Evolutionary conservation across 2,797 vertebrate genomes (phyloP), one percentile per base, ranked within the genome.

Genomic region (Peromyscus aztecus): DNA sequence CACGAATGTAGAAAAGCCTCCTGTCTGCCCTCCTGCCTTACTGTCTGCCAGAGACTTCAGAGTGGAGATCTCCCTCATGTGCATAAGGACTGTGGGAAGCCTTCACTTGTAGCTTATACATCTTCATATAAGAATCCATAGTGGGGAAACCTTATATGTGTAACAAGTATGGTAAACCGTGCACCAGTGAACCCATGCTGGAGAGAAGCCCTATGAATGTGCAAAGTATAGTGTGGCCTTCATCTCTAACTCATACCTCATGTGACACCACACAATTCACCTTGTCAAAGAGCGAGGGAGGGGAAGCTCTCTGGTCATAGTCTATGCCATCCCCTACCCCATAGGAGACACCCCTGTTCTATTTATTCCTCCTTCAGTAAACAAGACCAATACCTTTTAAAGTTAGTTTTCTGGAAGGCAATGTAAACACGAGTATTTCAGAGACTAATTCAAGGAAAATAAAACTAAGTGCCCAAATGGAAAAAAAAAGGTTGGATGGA

Each of bases 261-360:
- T 21, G 29, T 29, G 19, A 78, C 46, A 65, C 40, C 31, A 65
- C 27, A 65, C 40, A 11, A 84, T 27, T 17, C 34, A 21, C 19
- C 10, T 34, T 34, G 82, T 84, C 61, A 34, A 34, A 84, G 29
- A 84, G 2, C 2, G 1, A 63, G 37, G 81, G 29, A 63, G 6
- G 8, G 16, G 81, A 83, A 1, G 81, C 59, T 43, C 2, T 82
- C 57, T 29, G 40, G 37, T 43, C 81, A 43, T 6, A 83, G 37
- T 31, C 9, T 37, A 21, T 73, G 69, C 4, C 16, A n/a, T 1
- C 57, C 0, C 9, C 34, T 2, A 37, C 4, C 11, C 21, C 11
- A 16, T 19, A 83, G 37, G 14, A 46, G 82, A 84, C 40, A 21
- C 27, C 24, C 63, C 27, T 21, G 4, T 84, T 61, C 57, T 63